Base-by-base conservation (phyloP, 2,113 vertebrate genomes). In the Rhagologus leucostigma region DNA sequence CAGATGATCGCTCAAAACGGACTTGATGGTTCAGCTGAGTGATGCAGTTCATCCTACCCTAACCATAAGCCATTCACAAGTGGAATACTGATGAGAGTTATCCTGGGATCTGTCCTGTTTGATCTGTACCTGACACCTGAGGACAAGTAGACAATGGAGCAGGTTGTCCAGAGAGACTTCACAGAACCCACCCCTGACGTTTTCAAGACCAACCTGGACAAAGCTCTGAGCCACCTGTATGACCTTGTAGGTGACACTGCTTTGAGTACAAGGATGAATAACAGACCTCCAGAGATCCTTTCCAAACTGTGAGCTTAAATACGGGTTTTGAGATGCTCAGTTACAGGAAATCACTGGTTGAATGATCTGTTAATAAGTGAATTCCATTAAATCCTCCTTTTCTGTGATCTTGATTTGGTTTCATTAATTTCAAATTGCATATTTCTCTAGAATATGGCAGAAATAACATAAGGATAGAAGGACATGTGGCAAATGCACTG, bases 1-100 rank as follows among this genome's bases (percentile, higher is more conserved):
- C 3, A 2, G 59, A 41, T 33, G 17, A 7, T 49, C 0, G 0
- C 39, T n/a, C 11, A 57, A 68, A 91, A 64, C 8, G 33, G 46
- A 13, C 9, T 41, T 46, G 16, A 63, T 67, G 14, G 12, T 53
- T 49, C 53, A 47, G 17, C 29, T 84, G 33, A 60, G 8, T 10
- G 50, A 33, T 52, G 6, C 42, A 44, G 1, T 63, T 42, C 52
- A 7, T 56, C 30, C 7, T 18, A 7, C 33, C 33, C 16, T 42
- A 52, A 68, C 21, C 0, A 1, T 8, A 39, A 27, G 7, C 33
- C 42, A 69, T 16, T 39, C 62, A 41, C 21, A 65, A 69, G 2
- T 24, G 22, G 22, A 44, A 33, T 78, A 64, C 20, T 19, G 37
- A 2, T 39, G 5, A 32, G 15, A 16, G 3, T 65, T 56, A 24